Conservation (phyloP, 92 coral and sea anemone genomes). For the Palythoa heliodiscus region DNA sequence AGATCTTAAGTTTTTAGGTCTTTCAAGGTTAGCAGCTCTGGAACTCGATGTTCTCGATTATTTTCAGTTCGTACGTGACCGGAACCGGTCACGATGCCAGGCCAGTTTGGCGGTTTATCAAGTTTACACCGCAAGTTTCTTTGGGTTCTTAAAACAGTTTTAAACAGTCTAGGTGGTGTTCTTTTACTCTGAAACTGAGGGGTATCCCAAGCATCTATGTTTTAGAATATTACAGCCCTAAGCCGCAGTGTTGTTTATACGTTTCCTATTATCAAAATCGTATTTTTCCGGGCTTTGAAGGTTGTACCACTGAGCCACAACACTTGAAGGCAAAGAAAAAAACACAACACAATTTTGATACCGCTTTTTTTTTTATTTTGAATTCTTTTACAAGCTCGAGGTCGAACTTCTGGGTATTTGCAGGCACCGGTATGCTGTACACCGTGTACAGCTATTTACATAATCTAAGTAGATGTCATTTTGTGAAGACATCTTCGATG, state of each 20-base stretch:
- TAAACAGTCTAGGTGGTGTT: not conserved
- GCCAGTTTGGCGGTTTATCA: slow-evolving; percentile 29
- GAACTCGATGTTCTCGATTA: slow-evolving; percentile 17
- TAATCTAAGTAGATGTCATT: not conserved
- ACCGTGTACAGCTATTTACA: slow-evolving; percentile 2
- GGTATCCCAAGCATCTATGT: slow-evolving; percentile 27
- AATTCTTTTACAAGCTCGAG: slow-evolving; percentile 13
- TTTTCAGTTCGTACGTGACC: slow-evolving; percentile 22
- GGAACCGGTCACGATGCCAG: slow-evolving; percentile 31
- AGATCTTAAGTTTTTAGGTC: too few relatives aligned
- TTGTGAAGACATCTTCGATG: slow-evolving; percentile 5
- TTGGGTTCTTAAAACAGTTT: too few relatives aligned
- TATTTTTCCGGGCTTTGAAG: slow-evolving; percentile 29
- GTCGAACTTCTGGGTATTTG: too few relatives aligned
- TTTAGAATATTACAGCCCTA: slow-evolving; percentile 13
- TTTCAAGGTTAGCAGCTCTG: too few relatives aligned
- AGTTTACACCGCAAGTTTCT: not conserved
- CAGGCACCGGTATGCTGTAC: too few relatives aligned
- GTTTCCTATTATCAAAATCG: too few relatives aligned
- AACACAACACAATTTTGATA: slow-evolving; percentile 14
- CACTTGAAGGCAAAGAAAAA: not conserved
- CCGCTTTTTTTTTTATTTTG: too few relatives aligned
- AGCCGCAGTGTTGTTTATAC: not conserved
- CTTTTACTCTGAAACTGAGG: too few relatives aligned
- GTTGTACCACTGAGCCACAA: slow-evolving; percentile 23